phyloP scores from a whole-genome alignment of 2,888 invertebrate species.

The Cordilura impudica region DNA sequence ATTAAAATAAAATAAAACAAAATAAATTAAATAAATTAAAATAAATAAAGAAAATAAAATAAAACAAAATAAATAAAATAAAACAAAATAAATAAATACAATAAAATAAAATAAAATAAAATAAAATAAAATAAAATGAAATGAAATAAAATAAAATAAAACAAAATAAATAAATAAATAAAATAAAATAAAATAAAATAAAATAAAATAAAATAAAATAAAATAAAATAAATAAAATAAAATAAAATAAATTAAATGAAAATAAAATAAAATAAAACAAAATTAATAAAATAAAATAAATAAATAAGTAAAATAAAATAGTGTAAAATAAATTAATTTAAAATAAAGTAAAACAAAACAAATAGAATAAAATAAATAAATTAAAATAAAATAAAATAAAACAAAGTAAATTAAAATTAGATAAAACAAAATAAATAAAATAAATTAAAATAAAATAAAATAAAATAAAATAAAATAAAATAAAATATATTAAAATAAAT shows the following conservation, averaged over 20 bases:
- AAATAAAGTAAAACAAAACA: neutral
- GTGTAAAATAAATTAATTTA: neutral
- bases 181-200: neutral
- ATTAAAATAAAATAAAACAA: neutral
- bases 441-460: neutral
- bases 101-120: too few relatives aligned
- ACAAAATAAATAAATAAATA: neutral
- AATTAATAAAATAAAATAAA: too few relatives aligned
- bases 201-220: neutral
- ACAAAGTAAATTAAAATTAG: neutral
- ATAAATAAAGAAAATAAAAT: too few relatives aligned
- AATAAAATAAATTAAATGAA: too few relatives aligned
- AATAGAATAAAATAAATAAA: too few relatives aligned
- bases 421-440: neutral
- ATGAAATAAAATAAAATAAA: neutral
- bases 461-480: neutral
- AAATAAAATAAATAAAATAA: neutral
- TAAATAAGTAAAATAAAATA: too few relatives aligned
- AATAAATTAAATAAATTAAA: neutral
- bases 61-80: too few relatives aligned
- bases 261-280: too few relatives aligned
- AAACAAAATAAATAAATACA: too few relatives aligned
- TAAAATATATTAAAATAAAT: neutral
- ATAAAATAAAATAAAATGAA: neutral
- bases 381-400: neutral